phyloP scores from a whole-genome alignment of 2,888 invertebrate species.

The Oscheius sp. region DNA sequence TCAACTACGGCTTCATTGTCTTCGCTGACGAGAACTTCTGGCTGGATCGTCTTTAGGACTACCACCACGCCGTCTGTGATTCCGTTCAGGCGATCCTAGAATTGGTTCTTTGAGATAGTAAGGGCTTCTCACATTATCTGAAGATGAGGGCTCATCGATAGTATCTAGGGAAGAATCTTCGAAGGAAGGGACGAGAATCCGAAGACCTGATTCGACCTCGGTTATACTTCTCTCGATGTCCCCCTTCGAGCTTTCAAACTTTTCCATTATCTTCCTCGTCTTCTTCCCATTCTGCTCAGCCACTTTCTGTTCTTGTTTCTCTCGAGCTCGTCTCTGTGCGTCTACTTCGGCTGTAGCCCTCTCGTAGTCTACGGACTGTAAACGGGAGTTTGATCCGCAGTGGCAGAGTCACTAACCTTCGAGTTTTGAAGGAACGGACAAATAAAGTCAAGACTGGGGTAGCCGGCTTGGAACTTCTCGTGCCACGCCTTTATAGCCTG shows the following conservation, averaged over 20 bases:
- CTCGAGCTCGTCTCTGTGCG: conserved; percentile 32
- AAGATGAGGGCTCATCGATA: neutral
- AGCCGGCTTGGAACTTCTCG: conserved; percentile 33
- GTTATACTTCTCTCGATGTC: conserved; percentile 25
- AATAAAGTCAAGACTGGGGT: conserved; percentile 7
- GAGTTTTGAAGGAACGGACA: conserved; percentile 20
- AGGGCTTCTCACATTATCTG: neutral
- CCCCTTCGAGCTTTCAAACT: neutral
- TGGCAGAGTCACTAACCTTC: conserved; percentile 3
- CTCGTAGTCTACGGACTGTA: conserved; percentile 36
- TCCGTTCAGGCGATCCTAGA: neutral
- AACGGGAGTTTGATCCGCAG: no score
- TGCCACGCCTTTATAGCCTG: conserved; percentile 28
- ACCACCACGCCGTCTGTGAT: conserved; percentile 4
- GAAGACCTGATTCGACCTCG: conserved; percentile 30
- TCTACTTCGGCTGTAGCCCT: conserved; percentile 30
- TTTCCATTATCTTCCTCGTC: neutral
- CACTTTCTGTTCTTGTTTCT: conserved; percentile 35
- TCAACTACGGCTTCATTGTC: conserved; percentile 35
- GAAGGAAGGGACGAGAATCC: conserved; percentile 35
- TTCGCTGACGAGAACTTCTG: conserved; percentile 24
- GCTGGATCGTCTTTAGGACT: conserved; percentile 5
- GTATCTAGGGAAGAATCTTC: neutral
- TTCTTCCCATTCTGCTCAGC: conserved; percentile 14
- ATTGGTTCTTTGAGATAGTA: neutral